A percentile compares a stretch with the other conserved stretches of the same genome.
Evolutionary conservation across 1,140 invertebrate genomes (phyloP).

Genomic region (Mizuhopecten yessoensis): DNA sequence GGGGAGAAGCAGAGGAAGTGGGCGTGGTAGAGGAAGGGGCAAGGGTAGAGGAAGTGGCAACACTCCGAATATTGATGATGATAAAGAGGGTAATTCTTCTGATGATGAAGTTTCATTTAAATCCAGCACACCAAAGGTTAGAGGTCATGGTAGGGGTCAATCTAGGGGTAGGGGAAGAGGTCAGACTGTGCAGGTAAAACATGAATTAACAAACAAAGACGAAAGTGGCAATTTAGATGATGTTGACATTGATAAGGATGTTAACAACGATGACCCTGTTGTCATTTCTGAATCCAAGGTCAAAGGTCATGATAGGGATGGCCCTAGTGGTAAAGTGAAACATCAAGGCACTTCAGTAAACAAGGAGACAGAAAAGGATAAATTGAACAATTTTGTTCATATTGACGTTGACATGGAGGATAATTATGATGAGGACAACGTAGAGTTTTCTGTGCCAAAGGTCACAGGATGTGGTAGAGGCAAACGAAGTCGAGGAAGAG

Average conservation of each 20-base stretch:
- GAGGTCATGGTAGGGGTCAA: neutral
- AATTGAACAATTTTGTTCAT: neutral
- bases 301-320: neutral
- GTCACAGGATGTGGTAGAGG: neutral
- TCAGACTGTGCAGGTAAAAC: neutral
- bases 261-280: too few relatives aligned
- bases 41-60: neutral
- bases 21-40: neutral
- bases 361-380: neutral
- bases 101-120: neutral
- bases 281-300: neutral
- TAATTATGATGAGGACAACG: neutral
- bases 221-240: neutral
- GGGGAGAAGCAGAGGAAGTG: too few relatives aligned
- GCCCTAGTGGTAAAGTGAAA: neutral
- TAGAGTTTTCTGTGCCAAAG: neutral
- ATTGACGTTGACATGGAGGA: neutral
- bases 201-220: neutral
- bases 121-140: slow-evolving; percentile 30
- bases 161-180: neutral
- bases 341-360: neutral
- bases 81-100: neutral
- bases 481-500: neutral
- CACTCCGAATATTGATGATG: neutral
- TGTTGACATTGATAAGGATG: too few relatives aligned